A percentile compares a stretch with the other conserved stretches of the same genome.
Evolutionary conservation across 1,140 invertebrate genomes (phyloP).

Genomic region (Calliopsis andreniformis): DNA sequence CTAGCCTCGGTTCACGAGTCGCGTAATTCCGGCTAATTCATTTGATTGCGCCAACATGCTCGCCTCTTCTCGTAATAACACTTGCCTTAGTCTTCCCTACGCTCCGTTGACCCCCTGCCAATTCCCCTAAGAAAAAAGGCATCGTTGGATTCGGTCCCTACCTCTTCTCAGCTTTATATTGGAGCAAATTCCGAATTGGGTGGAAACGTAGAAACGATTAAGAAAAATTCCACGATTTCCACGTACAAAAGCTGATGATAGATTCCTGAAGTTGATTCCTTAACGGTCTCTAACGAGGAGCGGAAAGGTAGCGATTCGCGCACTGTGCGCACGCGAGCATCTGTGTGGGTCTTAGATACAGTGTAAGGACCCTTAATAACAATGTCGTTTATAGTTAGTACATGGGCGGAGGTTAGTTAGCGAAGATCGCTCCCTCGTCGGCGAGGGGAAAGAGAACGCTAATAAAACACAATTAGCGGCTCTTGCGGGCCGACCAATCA

Average conservation of each 20-base stretch:
- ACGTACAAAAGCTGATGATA: not conserved
- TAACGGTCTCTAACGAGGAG: slow-evolving; percentile 71
- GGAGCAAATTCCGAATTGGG: not conserved
- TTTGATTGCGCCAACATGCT: slow-evolving; percentile 70
- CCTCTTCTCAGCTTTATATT: slow-evolving; percentile 28
- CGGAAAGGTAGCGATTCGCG: slow-evolving; percentile 52
- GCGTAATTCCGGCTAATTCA: slow-evolving; percentile 75
- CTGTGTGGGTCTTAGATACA: slow-evolving; percentile 39
- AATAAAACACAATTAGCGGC: slow-evolving; percentile 81
- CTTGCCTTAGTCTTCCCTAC: slow-evolving; percentile 47
- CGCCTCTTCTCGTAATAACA: slow-evolving; percentile 68
- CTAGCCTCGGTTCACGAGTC: slow-evolving; percentile 51
- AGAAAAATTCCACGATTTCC: not conserved
- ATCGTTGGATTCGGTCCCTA: not conserved
- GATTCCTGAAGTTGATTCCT: slow-evolving; percentile 27
- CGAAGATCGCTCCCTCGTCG: slow-evolving; percentile 42
- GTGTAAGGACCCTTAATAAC: slow-evolving; percentile 70
- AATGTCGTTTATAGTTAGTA: slow-evolving; percentile 75
- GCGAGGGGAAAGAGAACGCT: slow-evolving; percentile 63
- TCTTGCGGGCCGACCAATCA: slow-evolving; percentile 74
- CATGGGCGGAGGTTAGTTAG: slow-evolving; percentile 75
- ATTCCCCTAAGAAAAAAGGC: slow-evolving; percentile 9
- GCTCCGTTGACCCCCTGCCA: not conserved
- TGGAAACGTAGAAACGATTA: too few species aligned
- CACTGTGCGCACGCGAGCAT: slow-evolving; percentile 19